phyloP scores from a whole-genome alignment of 2,797 vertebrate genomes.

The Eremophila alpestris region DNA sequence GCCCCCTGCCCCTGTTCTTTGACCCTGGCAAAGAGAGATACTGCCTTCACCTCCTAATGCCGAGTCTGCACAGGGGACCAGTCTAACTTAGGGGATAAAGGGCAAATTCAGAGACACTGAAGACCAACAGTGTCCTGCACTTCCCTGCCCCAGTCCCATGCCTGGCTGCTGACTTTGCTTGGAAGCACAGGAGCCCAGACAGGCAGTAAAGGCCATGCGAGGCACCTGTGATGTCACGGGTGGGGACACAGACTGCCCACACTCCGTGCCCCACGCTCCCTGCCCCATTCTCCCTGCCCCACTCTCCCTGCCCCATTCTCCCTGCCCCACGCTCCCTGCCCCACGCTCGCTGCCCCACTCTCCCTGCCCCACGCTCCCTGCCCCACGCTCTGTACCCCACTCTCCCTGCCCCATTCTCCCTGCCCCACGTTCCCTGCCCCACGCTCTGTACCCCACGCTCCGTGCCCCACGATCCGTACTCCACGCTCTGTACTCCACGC shows the following conservation, averaged over 20 bases:
- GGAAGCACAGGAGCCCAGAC: not conserved
- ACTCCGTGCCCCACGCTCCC: too few relatives aligned
- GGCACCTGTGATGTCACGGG: accelerated
- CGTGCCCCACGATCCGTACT: not conserved
- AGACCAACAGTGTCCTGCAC: accelerated
- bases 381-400: too few relatives aligned
- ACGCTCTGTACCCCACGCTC: accelerated
- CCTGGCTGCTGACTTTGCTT: not conserved
- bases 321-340: not conserved
- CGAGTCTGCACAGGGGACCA: accelerated
- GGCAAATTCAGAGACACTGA: not conserved
- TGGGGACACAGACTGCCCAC: not conserved
- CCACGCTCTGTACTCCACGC: not conserved
- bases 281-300: too few relatives aligned
- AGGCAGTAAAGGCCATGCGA: not conserved
- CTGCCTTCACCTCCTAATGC: not conserved
- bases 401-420: not conserved
- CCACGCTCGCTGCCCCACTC: not conserved
- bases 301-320: not conserved
- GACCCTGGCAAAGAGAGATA: not conserved
- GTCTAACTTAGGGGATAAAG: not conserved
- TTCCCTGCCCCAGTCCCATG: not conserved
- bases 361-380: too few relatives aligned
- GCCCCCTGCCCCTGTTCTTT: accelerated
- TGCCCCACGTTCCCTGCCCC: not conserved